phyloP scores from a whole-genome alignment of 2,113 vertebrate species.

The Dryoscopus gambensis region DNA sequence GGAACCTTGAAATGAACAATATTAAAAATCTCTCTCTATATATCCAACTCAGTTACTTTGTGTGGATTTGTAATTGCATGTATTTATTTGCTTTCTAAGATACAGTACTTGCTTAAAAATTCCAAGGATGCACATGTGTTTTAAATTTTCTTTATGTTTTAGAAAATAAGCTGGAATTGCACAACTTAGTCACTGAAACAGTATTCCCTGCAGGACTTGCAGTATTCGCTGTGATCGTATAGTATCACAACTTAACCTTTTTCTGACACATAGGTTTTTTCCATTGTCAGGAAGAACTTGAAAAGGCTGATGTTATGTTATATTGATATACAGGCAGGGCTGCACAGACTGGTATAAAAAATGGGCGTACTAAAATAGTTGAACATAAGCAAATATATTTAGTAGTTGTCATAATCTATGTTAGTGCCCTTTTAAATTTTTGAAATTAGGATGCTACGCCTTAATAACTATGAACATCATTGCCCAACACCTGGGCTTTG shows the following conservation, averaged over 20 bases:
- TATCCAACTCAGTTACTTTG: background rate
- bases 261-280: background rate
- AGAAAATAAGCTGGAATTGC: background rate
- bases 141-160: background rate
- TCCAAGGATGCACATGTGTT: background rate
- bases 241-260: conserved; percentile 39
- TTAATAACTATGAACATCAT: background rate
- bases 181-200: background rate
- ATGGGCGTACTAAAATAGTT: background rate
- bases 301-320: background rate
- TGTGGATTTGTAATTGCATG: background rate
- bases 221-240: background rate
- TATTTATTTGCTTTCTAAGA: background rate
- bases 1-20: background rate
- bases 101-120: background rate
- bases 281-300: conserved; percentile 4
- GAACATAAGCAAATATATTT: background rate
- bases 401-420: background rate
- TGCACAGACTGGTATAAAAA: background rate
- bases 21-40: background rate
- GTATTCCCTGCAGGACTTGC: background rate
- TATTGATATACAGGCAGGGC: background rate
- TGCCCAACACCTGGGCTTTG: background rate
- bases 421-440: background rate
- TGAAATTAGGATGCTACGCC: background rate